Conservation (phyloP, 2,888 invertebrate genomes). For the Habrosyne pyritoides region DNA sequence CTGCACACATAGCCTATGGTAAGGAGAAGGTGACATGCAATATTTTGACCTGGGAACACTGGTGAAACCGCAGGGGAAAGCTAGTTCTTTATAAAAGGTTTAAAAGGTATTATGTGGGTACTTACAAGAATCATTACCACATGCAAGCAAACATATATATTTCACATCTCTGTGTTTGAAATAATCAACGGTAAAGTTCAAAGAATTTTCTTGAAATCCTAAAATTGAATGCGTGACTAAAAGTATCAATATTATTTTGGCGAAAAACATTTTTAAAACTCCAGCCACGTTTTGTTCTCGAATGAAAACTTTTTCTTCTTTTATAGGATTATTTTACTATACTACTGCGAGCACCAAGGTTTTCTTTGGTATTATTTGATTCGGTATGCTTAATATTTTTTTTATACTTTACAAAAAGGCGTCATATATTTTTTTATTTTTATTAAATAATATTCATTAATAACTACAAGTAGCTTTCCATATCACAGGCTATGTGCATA, state of each 20-base stretch:
- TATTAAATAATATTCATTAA: too few species aligned
- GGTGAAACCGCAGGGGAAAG: too few species aligned
- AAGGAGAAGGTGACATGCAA: too few species aligned
- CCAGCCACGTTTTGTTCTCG: neutral
- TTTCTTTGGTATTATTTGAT: neutral
- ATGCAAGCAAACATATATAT: constrained; percentile 45
- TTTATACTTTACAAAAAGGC: too few species aligned
- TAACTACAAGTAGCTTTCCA: too few species aligned
- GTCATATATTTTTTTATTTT: too few species aligned
- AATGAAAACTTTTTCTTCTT: neutral
- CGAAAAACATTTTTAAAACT: neutral
- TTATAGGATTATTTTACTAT: neutral
- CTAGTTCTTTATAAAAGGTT: too few species aligned
- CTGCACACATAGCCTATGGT: too few species aligned
- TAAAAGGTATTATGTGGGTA: too few species aligned
- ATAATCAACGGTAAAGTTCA: constrained; percentile 42
- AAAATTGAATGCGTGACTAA: constrained; percentile 18
- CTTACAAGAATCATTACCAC: constrained; percentile 30
- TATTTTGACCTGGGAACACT: too few species aligned
- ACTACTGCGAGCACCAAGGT: neutral
- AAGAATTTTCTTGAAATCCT: constrained; percentile 21
- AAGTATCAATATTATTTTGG: constrained; percentile 16
- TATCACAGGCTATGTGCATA: too few species aligned
- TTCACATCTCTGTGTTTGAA: constrained; percentile 41
- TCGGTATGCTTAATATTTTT: neutral